Evolutionary conservation across 2,113 vertebrate genomes (phyloP).

Genomic region (Catharus minimus): DNA sequence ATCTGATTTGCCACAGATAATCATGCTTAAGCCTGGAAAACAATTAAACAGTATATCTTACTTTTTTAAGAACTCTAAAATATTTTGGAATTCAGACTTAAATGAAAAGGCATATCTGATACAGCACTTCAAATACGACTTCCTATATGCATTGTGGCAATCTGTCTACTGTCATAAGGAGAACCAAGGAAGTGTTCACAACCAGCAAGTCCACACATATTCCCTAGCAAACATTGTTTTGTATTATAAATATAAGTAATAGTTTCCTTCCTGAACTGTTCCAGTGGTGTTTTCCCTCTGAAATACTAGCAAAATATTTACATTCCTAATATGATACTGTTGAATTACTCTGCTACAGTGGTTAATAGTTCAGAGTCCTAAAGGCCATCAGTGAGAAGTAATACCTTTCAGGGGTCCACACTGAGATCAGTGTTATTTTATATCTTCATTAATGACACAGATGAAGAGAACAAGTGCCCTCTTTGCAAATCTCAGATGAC

Average conservation of each 20-base stretch:
- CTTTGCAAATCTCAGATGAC: no score
- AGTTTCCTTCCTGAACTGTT: not conserved
- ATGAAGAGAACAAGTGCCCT: fast-evolving
- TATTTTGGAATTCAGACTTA: not conserved
- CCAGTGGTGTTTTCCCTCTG: not conserved
- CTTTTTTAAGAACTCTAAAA: not conserved
- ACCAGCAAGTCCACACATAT: not conserved
- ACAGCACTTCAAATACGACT: not conserved
- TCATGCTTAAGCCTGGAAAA: not conserved
- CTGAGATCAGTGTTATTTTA: fast-evolving
- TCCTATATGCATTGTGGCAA: not conserved
- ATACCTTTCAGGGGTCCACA: not conserved
- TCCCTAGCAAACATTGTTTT: not conserved
- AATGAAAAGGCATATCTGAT: not conserved
- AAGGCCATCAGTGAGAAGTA: not conserved
- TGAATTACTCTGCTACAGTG: not conserved
- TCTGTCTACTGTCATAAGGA: not conserved
- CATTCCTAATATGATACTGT: not conserved
- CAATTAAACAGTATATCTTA: not conserved
- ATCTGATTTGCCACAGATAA: not conserved
- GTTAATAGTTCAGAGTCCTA: not conserved
- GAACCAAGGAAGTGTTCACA: not conserved
- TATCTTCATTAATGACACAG: not conserved
- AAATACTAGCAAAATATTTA: not conserved
- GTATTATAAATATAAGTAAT: not conserved